Base-by-base conservation (phyloP, 30 jellyfish, hydroid and myxozoan genomes). In the Aurelia sp. region DNA sequence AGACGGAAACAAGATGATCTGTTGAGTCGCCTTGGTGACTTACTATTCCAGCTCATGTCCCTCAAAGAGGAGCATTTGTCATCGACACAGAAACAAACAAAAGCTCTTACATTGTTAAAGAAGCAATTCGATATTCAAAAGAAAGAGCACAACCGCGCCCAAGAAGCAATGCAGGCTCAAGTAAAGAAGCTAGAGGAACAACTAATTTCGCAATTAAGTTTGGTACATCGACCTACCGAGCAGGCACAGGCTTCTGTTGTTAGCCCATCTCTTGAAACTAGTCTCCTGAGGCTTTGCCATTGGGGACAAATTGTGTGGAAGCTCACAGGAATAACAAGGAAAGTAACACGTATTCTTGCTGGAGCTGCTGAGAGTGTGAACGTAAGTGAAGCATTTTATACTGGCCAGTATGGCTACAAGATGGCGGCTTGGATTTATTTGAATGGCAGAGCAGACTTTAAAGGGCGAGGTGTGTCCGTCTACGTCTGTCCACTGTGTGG, bases 341-440 rank as follows among this genome's bases (percentile, higher is more conserved):
- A 87, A 85, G 81, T 92, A 11, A 71, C 95, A 48, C 75, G 94
- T 64, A 74, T 84, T 13, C 91, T 82, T 78, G 89, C 97, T 12
- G 98, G 97, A 17, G 61, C 81, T 3, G 63, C 95, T n/a, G 98
- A 92, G 59, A 89, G 92, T 19, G 90, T 93, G 3, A 15, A 86
- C 8, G 91, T 86, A 37, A 92, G 97, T 62, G 92, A 83, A 12
- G 84, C 96, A 16, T 92, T 92, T 72, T 85, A 87, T 31, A 77
- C 97, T 47, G 85, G 93, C 59, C 84, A 82, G 15, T 92, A 87
- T 66, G 98, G 98, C 19, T 92, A 92, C 68, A 81, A 83, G 37
- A 87, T 92, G 98, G 88, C 96, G 41, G 96, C 92, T 30, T 92
- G 98, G 98, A 51, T 87, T 71, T 92, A 92, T 70, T 70, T 92